Percentiles rank a stretch among this genome's conserved stretches.
Evolutionary conservation across 2,888 invertebrate species (phyloP).

Genomic region (Pandemis corylana): DNA sequence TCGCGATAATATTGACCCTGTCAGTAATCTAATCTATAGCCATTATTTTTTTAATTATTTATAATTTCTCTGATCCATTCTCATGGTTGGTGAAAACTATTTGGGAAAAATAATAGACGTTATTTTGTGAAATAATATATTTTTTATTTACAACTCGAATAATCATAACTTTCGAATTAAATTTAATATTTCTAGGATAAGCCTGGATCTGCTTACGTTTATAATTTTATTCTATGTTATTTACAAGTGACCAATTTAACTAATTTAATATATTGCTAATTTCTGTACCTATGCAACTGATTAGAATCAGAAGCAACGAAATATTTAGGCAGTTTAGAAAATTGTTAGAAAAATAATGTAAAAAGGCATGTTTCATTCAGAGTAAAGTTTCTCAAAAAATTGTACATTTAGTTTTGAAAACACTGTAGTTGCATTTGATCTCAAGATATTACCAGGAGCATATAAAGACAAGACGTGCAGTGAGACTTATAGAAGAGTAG

Average conservation of each 20-base stretch:
- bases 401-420: background rate
- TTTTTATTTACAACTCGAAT: constrained; percentile 82
- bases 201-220: constrained; percentile 35
- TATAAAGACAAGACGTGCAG: background rate
- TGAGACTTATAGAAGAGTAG: too few species aligned
- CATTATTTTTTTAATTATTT: too few species aligned
- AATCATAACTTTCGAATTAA: constrained; percentile 69
- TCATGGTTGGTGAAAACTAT: background rate
- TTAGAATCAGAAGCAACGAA: constrained; percentile 37
- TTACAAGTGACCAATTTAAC: constrained; percentile 46
- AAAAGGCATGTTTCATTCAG: background rate
- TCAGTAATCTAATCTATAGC: too few species aligned
- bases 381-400: background rate
- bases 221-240: constrained; percentile 48
- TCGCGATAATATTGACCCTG: too few species aligned
- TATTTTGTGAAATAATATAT: constrained; percentile 80
- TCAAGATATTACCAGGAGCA: background rate
- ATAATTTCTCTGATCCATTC: too few species aligned
- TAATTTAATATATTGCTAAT: constrained; percentile 52
- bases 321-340: constrained; percentile 40
- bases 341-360: constrained; percentile 38
- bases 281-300: constrained; percentile 39
- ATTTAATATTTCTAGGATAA: constrained; percentile 55
- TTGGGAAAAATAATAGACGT: constrained; percentile 23
- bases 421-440: background rate